Evolutionary conservation across 2,797 vertebrate species (phyloP), one percentile per base, ranked within the genome.

Genomic region (Oreonectes daqikongensis): DNA sequence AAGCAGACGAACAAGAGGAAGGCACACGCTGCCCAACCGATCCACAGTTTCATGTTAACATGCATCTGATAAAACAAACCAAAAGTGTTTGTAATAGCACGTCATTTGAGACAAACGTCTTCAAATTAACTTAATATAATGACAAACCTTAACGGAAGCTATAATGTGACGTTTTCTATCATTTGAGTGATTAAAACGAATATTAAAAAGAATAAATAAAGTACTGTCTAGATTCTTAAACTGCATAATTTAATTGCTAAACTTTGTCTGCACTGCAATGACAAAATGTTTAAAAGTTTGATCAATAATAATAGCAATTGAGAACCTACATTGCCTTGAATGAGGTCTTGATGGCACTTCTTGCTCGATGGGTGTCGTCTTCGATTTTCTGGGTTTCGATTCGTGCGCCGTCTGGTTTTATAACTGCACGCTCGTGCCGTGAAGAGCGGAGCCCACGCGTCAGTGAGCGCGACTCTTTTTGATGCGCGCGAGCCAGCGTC

Each of bases 1-100:
- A 97, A 88, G 87, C 95, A 96, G 82, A 95, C 87, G 83, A 98
- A 93, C 86, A 95, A 90, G 88, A 94, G 95, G 84, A 98, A 88
- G 85, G 93, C 87, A 82, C 97, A 91, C 78, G 94, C 93, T 91
- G 94, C 89, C 82, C 92, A 90, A 17, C 92, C 94, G 84, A 96
- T 85, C 90, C 95, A 95, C 90, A 93, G 89, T 77, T 91, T 85
- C 89, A 94, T 90, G 89, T 93, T 94, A 76, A 91, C 87, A 90
- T 94, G 94, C 97, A 98, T 98, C 96, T 98, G 28, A 18, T 10
- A 9, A 55, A 32, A 28, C 2, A 18, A 55, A 78, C 2, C 24
- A 50, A 61, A 68, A 5, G 2, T 42, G 24, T n/a, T 40, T 38
- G 17, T n/a, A 10, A 3, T 18, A 22, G 50, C 7, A 48, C 9